Conservation (phyloP, 2,888 invertebrate genomes). For the Xiphydria camelus region DNA sequence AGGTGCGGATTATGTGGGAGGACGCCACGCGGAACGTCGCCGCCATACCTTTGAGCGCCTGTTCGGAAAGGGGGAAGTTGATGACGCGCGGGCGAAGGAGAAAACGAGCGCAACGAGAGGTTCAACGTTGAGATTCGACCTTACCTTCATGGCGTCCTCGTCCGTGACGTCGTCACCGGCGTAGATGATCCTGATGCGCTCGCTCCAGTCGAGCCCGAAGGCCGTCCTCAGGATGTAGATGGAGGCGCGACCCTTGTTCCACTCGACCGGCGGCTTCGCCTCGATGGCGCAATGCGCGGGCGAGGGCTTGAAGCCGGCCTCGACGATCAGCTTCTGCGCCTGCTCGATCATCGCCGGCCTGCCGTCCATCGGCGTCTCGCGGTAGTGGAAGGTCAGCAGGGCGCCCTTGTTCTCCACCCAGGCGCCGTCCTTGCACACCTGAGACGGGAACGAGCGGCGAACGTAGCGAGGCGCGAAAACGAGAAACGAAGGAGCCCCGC, state of each 20-base stretch:
- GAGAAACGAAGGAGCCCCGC: no score
- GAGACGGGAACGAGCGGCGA: slow-evolving; percentile 7
- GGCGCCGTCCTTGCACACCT: slow-evolving; percentile 84
- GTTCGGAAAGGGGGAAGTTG: slow-evolving; percentile 30
- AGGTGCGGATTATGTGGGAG: slow-evolving; percentile 82
- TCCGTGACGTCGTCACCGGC: slow-evolving; percentile 88
- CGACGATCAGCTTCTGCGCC: slow-evolving; percentile 73
- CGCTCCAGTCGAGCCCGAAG: slow-evolving; percentile 90
- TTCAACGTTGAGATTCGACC: no score
- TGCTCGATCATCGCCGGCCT: slow-evolving; percentile 72
- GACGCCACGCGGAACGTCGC: slow-evolving; percentile 88
- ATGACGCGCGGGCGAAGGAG: slow-evolving; percentile 33
- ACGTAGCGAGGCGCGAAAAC: no score
- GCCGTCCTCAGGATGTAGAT: slow-evolving; percentile 88
- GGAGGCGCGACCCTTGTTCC: slow-evolving; percentile 90
- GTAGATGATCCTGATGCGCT: slow-evolving; percentile 85
- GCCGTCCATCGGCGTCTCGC: slow-evolving; percentile 75
- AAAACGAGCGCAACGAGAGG: slow-evolving; percentile 13
- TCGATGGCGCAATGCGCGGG: slow-evolving; percentile 87
- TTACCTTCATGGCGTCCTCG: slow-evolving; percentile 90
- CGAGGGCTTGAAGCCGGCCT: slow-evolving; percentile 77
- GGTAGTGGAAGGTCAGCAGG: slow-evolving; percentile 82
- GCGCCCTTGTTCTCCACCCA: slow-evolving; percentile 94
- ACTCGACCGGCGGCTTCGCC: slow-evolving; percentile 86
- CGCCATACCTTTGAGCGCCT: slow-evolving; percentile 92